Evolutionary conservation across 2,797 vertebrate genomes (phyloP), one percentile per base, ranked within the genome.

Genomic region (Coilia nasus): DNA sequence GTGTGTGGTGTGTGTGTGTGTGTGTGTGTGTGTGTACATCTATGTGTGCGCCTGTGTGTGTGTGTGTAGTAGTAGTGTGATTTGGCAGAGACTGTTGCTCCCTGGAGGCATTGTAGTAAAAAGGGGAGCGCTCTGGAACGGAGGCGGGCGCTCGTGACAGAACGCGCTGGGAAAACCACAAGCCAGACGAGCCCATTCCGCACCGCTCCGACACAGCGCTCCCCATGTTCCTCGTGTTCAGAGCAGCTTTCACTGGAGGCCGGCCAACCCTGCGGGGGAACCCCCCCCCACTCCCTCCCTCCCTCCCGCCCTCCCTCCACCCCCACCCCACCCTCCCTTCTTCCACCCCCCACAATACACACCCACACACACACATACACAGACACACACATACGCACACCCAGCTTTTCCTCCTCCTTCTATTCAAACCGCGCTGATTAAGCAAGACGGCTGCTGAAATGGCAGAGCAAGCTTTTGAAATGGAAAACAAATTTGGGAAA

Each of bases 171-270:
- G 87, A 96, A 97, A 97, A 97, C 96, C 96, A 94, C 96, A 96
- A 96, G 96, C 96, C 96, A 96, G 96, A 96, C 96, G 93, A 95
- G 94, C 95, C 95, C 94, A 96, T 96, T 96, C 95, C 89, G 84
- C 87, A 64, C 75, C 89, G 94, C 95, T 96, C 95, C 95, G 96
- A 97, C 96, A 97, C 95, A 78, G 35, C 71, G 44, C 71, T 78
- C 71, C 71, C 71, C 94, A 89, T 97, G 96, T 97, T 92, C 96
- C 96, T 96, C 96, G 92, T 97, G 96, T 97, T 96, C 95, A 93
- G 95, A 97, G 96, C 96, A 96, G 96, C 97, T 97, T 97, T 96
- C 95, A 95, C 96, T 97, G 96, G 96, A 97, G 91, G 84, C 88
- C 88, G 92, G 96, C 96, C 96, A 97, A 94, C 85, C 28, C 93